phyloP scores from a whole-genome alignment of 2,113 vertebrate species.

The Campylorhamphus procurvoides region DNA sequence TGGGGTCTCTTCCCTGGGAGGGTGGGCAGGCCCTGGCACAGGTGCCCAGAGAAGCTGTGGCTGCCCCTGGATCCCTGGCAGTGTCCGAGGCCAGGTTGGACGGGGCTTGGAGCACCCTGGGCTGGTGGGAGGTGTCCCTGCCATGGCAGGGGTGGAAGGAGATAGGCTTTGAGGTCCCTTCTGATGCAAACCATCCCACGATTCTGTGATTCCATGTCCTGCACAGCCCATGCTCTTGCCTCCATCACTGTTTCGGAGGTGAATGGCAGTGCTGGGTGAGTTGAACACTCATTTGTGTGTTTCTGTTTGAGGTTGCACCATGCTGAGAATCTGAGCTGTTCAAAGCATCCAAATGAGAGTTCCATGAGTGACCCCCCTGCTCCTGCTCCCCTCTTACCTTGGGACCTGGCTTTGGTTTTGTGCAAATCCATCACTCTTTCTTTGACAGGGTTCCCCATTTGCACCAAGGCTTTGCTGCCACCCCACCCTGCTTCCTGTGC shows the following conservation, averaged over 20 bases:
- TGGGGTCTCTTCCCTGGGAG: not conserved
- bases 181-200: rapidly evolving
- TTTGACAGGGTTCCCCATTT: rapidly evolving
- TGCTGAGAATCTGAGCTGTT: not conserved
- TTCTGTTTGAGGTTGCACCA: not conserved
- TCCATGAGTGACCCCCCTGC: rapidly evolving
- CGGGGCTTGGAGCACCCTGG: not conserved
- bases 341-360: not conserved
- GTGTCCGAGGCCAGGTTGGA: not conserved
- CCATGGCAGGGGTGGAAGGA: rapidly evolving
- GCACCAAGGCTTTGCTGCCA: not conserved
- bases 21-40: not conserved
- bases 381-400: not conserved
- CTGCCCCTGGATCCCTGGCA: not conserved
- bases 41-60: not conserved
- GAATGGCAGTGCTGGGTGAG: rapidly evolving
- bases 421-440: not conserved
- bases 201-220: not conserved
- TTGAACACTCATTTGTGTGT: rapidly evolving
- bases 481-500: not conserved
- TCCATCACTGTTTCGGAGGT: not conserved
- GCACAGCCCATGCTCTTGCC: not conserved
- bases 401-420: rapidly evolving
- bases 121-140: not conserved
- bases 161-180: rapidly evolving